Conservation (phyloP, 2,888 invertebrate genomes). For the Drosophila quasianomalipes region DNA sequence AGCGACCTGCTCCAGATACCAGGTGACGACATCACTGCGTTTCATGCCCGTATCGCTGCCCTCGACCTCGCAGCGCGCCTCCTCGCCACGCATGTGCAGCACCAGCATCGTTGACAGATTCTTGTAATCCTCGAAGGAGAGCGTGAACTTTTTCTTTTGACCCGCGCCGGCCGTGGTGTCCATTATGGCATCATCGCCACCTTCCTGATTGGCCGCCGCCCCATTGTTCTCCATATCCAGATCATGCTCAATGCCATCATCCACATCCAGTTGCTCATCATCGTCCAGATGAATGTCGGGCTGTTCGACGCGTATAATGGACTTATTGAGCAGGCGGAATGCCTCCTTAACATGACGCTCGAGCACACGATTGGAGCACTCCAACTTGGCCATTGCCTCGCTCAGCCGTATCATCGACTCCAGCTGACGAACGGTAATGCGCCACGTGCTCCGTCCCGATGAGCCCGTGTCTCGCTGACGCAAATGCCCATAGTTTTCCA, state of each 20-base stretch:
- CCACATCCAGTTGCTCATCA: constrained; percentile 87
- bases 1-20: constrained; percentile 96
- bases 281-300: constrained; percentile 98
- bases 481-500: constrained; percentile 94
- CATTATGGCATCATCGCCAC: constrained; percentile 14
- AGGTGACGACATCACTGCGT: constrained; percentile 94
- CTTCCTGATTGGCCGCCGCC: constrained; percentile 59
- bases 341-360: constrained; percentile 96
- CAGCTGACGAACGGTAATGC: constrained; percentile 98
- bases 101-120: constrained; percentile 96
- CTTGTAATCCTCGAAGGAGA: constrained; percentile 98
- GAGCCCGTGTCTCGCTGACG: constrained; percentile 93
- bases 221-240: constrained; percentile 86
- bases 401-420: constrained; percentile 98
- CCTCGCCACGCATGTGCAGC: constrained; percentile 94
- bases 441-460: constrained; percentile 92
- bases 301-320: constrained; percentile 98
- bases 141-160: constrained; percentile 90
- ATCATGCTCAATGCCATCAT: constrained; percentile 86
- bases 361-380: constrained; percentile 96
- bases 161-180: constrained; percentile 61
- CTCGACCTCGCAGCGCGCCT: constrained; percentile 89
- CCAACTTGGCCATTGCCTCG: constrained; percentile 98
- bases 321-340: constrained; percentile 95
- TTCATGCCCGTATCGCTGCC: constrained; percentile 89